Evolutionary conservation across 2,797 vertebrate species (phyloP).

Genomic region (Prionace glauca): DNA sequence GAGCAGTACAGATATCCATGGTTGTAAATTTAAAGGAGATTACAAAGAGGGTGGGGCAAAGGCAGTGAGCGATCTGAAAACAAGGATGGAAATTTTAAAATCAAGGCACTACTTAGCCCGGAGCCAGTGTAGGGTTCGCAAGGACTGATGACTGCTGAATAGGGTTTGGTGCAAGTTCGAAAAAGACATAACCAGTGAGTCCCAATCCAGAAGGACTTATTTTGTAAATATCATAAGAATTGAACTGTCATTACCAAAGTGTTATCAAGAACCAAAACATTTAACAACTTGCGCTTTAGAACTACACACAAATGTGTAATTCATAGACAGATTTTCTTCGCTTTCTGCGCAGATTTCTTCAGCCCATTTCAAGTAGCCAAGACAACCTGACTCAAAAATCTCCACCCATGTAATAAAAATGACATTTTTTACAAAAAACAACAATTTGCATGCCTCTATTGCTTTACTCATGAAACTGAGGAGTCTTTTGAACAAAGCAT

Average conservation of each 20-base stretch:
- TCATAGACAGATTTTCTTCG: neutral
- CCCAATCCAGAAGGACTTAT: neutral
- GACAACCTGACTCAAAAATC: neutral
- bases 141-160: no score
- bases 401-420: neutral
- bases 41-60: no score
- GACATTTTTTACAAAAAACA: neutral
- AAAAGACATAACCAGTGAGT: neutral
- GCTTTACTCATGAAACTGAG: neutral
- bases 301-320: neutral
- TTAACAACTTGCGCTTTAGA: neutral
- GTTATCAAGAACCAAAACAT: neutral
- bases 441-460: neutral
- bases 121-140: no score
- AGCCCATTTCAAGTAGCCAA: no score
- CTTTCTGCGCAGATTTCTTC: no score
- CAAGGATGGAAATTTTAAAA: no score
- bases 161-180: no score
- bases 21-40: no score
- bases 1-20: no score
- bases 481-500: neutral
- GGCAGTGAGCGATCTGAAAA: no score
- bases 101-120: no score
- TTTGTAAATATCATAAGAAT: neutral
- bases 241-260: neutral